Evolutionary conservation across 2,797 vertebrate genomes (phyloP).

Genomic region (Antennarius maculatus): DNA sequence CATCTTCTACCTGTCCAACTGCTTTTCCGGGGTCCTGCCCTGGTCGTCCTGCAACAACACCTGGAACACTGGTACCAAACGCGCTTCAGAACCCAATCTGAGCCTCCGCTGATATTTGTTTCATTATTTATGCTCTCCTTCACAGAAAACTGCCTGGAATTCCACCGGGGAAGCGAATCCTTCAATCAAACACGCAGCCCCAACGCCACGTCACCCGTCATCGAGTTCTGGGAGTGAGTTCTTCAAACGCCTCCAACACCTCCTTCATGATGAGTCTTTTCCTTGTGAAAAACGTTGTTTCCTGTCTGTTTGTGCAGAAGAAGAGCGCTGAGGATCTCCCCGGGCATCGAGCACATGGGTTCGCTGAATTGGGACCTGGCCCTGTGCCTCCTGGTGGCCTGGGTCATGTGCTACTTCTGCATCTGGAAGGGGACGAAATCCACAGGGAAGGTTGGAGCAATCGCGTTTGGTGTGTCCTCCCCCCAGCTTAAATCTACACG

Average conservation of each 20-base stretch:
- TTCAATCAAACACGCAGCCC: slow-evolving; percentile 66
- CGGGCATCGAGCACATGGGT: slow-evolving; percentile 92
- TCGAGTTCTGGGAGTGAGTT: slow-evolving; percentile 99
- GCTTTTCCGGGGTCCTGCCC: slow-evolving; percentile 89
- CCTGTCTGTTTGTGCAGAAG: slow-evolving; percentile 76
- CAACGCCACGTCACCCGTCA: slow-evolving; percentile 91
- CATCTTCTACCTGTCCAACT: slow-evolving; percentile 94
- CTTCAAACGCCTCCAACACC: not conserved
- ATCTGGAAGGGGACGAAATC: slow-evolving; percentile 99
- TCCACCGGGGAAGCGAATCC: slow-evolving; percentile 85
- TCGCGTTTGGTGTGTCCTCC: slow-evolving; percentile 33
- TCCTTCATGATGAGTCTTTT: not conserved
- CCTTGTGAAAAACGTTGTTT: not conserved
- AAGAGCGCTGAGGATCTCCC: slow-evolving; percentile 90
- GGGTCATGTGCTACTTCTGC: slow-evolving; percentile 97
- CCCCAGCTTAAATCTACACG: not conserved
- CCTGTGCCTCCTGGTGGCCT: slow-evolving; percentile 90
- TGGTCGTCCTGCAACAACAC: slow-evolving; percentile 94
- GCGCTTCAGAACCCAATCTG: too few relatives aligned
- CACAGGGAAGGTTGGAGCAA: slow-evolving; percentile 88
- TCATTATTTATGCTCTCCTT: not conserved
- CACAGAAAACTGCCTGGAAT: slow-evolving; percentile 85
- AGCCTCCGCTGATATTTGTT: not conserved
- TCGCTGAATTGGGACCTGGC: slow-evolving; percentile 93
- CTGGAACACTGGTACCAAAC: slow-evolving; percentile 89